phyloP scores from a whole-genome alignment of 2,888 invertebrate genomes.

The Brenthis hecate region DNA sequence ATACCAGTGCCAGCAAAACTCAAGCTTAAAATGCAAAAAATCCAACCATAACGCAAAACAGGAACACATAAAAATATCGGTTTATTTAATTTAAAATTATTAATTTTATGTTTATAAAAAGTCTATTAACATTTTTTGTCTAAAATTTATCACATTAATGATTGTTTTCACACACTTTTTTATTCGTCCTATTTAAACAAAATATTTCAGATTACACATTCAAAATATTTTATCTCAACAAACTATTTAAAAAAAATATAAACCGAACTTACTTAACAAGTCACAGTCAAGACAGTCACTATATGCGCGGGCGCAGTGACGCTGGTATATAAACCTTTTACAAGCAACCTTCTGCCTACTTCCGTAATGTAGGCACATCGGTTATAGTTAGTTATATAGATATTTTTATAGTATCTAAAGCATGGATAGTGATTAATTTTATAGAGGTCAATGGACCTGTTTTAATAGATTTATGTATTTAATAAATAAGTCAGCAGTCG shows the following conservation, averaged over 20 bases:
- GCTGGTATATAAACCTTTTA: slow-evolving; percentile 64
- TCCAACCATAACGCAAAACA: too few species aligned
- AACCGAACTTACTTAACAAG: slow-evolving; percentile 37
- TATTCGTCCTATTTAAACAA: too few species aligned
- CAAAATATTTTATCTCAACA: not conserved
- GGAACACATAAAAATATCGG: too few species aligned
- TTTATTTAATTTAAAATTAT: too few species aligned
- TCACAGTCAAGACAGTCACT: slow-evolving; percentile 47
- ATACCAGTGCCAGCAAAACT: too few species aligned
- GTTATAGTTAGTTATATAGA: not conserved
- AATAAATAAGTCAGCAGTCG: not conserved
- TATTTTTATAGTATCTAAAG: not conserved
- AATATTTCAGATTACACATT: too few species aligned
- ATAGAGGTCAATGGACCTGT: slow-evolving; percentile 15
- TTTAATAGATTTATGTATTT: slow-evolving; percentile 2
- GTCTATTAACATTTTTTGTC: too few species aligned
- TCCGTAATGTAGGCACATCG: slow-evolving; percentile 56
- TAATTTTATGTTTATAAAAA: too few species aligned
- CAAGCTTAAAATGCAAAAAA: too few species aligned
- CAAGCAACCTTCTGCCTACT: slow-evolving; percentile 68
- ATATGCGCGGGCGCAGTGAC: slow-evolving; percentile 64
- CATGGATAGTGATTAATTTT: slow-evolving; percentile 2
- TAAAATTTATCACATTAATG: too few species aligned
- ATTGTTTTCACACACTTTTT: too few species aligned
- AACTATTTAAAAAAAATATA: slow-evolving; percentile 13